Conservation (phyloP, 2,797 vertebrate genomes). For the Cichlasoma orientale region DNA sequence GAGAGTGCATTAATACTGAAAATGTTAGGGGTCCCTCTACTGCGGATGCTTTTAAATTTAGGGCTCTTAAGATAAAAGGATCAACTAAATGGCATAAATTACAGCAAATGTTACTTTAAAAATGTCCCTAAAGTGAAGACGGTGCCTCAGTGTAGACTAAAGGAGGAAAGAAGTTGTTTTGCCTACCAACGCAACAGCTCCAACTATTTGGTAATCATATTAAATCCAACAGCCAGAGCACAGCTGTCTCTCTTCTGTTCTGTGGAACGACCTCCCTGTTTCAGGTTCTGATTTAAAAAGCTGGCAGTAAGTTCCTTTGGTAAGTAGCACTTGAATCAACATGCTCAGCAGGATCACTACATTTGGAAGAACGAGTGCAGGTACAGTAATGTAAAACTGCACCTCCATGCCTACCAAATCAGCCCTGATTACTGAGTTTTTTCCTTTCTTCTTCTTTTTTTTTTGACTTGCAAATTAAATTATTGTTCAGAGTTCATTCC, state of each 20-base stretch:
- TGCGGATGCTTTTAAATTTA: conserved; percentile 30
- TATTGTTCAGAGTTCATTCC: not conserved
- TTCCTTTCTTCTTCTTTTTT: not conserved
- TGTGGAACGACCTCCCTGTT: conserved; percentile 24
- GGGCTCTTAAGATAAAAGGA: conserved; percentile 46
- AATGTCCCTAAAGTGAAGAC: not conserved
- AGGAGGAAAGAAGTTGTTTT: not conserved
- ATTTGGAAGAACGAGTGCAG: not conserved
- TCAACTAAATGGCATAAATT: conserved; percentile 42
- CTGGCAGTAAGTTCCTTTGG: not conserved
- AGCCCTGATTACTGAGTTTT: conserved; percentile 29
- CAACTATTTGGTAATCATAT: conserved; percentile 1
- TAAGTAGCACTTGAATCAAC: conserved; percentile 49
- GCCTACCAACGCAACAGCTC: not conserved
- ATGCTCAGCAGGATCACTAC: conserved; percentile 28
- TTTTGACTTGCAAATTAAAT: conserved; percentile 31
- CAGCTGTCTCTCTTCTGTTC: conserved; percentile 10
- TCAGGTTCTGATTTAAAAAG: conserved; percentile 26
- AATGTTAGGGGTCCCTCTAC: conserved; percentile 1
- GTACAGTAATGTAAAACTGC: conserved; percentile 12
- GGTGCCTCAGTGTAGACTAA: not conserved
- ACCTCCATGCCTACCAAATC: conserved; percentile 23
- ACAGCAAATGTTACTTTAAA: conserved; percentile 29
- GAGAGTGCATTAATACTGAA: conserved; percentile 17
- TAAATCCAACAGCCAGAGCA: conserved; percentile 10